These are phyloP conservation scores for Drosophila fulvimacula DNA, from an alignment of 2,888 invertebrate species.

Conservation along the genomic window DNA sequence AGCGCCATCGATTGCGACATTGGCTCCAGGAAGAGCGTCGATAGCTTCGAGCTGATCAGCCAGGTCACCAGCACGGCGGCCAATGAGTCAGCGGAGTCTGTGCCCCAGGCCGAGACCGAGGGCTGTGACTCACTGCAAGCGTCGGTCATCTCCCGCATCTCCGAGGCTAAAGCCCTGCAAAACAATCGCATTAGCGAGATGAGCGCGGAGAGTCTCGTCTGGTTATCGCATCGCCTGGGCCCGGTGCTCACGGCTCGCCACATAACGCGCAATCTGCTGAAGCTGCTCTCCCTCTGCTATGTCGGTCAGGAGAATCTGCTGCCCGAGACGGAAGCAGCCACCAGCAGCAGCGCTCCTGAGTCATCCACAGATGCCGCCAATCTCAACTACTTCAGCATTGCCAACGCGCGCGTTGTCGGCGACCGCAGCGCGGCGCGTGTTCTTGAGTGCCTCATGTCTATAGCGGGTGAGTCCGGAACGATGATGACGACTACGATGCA, in stretches of 20 bases:
- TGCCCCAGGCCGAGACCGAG: slow-evolving; percentile 43
- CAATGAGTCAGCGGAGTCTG: slow-evolving; percentile 34
- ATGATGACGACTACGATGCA: background rate
- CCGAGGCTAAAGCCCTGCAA: slow-evolving; percentile 82
- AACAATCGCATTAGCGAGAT: slow-evolving; percentile 91
- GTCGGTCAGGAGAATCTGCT: slow-evolving; percentile 92
- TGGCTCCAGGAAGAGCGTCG: slow-evolving; percentile 87
- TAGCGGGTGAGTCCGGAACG: slow-evolving; percentile 88
- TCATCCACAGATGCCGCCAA: slow-evolving; percentile 84
- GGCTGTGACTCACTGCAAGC: slow-evolving; percentile 82
- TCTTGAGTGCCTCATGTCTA: slow-evolving; percentile 94
- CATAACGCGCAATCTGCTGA: slow-evolving; percentile 94
- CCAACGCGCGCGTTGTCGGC: slow-evolving; percentile 89
- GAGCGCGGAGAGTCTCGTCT: slow-evolving; percentile 94
- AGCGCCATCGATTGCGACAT: slow-evolving; percentile 88
- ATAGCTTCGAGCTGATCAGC: slow-evolving; percentile 84
- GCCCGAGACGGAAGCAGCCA: slow-evolving; percentile 74
- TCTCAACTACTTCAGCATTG: slow-evolving; percentile 88
- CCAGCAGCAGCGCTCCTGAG: background rate
- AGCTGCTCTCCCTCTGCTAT: slow-evolving; percentile 97
- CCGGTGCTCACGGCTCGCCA: slow-evolving; percentile 96
- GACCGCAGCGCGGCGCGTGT: slow-evolving; percentile 94
- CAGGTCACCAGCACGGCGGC: slow-evolving; percentile 57
- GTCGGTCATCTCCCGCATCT: slow-evolving; percentile 83
- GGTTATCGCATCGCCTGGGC: slow-evolving; percentile 96